phyloP scores from a whole-genome alignment of 2,797 vertebrate species.

The Darevskia mixta region DNA sequence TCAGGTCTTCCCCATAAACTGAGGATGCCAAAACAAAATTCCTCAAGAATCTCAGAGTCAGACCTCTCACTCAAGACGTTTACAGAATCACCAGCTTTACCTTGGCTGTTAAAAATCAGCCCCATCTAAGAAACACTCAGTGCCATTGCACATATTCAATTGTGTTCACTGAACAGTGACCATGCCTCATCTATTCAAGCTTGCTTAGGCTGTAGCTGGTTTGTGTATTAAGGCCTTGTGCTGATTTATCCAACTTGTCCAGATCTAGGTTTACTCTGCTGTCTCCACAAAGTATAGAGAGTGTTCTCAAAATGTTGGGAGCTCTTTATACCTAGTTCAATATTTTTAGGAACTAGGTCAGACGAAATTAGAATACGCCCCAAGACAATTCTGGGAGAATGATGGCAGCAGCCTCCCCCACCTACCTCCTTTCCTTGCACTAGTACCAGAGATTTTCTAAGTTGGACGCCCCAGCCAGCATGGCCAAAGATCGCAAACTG shows the following conservation, averaged over 20 bases:
- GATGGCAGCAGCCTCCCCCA: background rate
- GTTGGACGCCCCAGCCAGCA: background rate
- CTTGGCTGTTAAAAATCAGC: background rate
- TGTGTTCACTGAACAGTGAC: background rate
- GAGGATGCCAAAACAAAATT: background rate
- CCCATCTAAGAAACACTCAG: background rate
- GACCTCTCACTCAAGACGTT: background rate
- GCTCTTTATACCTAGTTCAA: background rate
- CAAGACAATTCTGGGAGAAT: background rate
- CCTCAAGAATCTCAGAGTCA: background rate
- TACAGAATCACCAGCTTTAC: background rate
- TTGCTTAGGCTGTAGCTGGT: background rate
- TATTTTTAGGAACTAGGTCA: slow-evolving; percentile 10
- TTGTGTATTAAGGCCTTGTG: background rate
- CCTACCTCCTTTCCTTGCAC: background rate
- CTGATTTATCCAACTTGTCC: background rate
- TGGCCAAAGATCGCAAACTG: too few species aligned
- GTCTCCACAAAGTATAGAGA: background rate
- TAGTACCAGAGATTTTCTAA: background rate
- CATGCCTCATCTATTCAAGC: background rate
- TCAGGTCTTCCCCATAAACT: background rate
- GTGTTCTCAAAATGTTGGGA: background rate
- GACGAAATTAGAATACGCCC: background rate
- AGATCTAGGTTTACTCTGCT: background rate
- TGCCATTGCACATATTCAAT: background rate